Percentiles rank a stretch among this genome's conserved stretches.
Conservation (phyloP, 2,113 vertebrate genomes). For the Zosterops lateralis region DNA sequence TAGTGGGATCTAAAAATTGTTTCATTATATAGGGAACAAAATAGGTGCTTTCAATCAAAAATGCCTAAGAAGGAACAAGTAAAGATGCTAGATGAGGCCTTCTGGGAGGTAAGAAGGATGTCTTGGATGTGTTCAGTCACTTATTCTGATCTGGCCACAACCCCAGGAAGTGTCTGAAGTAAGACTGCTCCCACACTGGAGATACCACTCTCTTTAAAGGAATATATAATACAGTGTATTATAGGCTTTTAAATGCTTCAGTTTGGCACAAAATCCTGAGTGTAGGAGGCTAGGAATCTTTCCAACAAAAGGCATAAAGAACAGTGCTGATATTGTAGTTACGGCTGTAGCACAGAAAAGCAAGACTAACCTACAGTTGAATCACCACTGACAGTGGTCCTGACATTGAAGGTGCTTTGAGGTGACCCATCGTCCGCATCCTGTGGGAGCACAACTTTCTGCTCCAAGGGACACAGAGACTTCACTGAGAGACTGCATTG, state of each 20-base stretch:
- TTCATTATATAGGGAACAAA: constrained; percentile 30
- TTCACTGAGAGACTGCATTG: background rate
- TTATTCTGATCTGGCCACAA: constrained; percentile 70
- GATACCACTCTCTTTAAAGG: background rate
- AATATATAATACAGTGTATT: constrained; percentile 32
- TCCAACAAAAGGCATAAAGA: background rate
- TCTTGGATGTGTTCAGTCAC: constrained; percentile 65
- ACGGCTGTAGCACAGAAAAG: background rate
- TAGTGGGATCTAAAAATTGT: constrained; percentile 19
- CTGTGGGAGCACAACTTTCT: background rate
- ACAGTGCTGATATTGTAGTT: background rate
- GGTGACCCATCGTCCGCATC: background rate
- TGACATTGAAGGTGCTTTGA: background rate
- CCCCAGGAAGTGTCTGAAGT: constrained; percentile 24
- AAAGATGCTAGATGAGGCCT: background rate
- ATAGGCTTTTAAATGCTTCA: constrained; percentile 20
- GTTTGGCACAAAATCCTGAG: background rate
- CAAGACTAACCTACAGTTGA: background rate
- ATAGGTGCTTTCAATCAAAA: constrained; percentile 43
- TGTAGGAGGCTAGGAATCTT: background rate
- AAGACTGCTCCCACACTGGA: background rate
- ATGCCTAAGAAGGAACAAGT: background rate
- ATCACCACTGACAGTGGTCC: background rate
- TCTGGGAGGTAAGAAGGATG: constrained; percentile 65
- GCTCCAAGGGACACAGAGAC: background rate